Base-by-base conservation (phyloP, 2,797 vertebrate species). In the Xiphophorus birchmanni region DNA sequence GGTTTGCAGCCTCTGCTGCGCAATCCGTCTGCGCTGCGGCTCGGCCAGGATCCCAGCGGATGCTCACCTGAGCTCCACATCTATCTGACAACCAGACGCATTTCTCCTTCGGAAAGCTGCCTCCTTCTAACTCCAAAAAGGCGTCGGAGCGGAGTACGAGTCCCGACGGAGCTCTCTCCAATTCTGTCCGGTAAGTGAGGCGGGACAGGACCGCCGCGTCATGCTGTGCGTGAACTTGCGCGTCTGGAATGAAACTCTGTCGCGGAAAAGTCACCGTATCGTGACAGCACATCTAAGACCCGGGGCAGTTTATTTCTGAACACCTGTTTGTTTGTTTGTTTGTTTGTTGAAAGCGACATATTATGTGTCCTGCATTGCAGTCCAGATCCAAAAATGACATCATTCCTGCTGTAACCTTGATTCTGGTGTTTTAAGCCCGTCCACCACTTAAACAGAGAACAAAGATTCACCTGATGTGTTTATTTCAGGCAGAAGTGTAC, bases 131-230 rank as follows among this genome's bases (percentile, higher is more conserved):
- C 85, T 82, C 75, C 3, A 6, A n/a, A 80, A 80, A 85, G 83
- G 45, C 1, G 84, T 79, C 82, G 84, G 87, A 88, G 84, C 81
- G 89, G 82, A 79, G 73, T 48, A 78, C 87, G 88, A 42, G 75
- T 85, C 88, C 88, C 75, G 84, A 58, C 83, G 67, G 58, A 91
- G 50, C 71, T 78, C 44, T 15, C 23, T 8, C 60, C 73, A 84
- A 80, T 81, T 86, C 87, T 74, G 60, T 26, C 78, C 78, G 93
- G 94, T 95, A 88, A 93, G 94, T 92, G 67, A 76, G 58, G 67
- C 84, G 37, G 89, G 86, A 63, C 84, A 42, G 90, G 85, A 89
- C 85, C n/a, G 56, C 56, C 81, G 90, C 88, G 85, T 92, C 92
- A 54, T 23, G 79, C 73, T 74, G 80, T 32, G 80, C 67, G 77